Evolutionary conservation across 2,888 invertebrate species (phyloP).

Genomic region (Cataglyphis albicans): DNA sequence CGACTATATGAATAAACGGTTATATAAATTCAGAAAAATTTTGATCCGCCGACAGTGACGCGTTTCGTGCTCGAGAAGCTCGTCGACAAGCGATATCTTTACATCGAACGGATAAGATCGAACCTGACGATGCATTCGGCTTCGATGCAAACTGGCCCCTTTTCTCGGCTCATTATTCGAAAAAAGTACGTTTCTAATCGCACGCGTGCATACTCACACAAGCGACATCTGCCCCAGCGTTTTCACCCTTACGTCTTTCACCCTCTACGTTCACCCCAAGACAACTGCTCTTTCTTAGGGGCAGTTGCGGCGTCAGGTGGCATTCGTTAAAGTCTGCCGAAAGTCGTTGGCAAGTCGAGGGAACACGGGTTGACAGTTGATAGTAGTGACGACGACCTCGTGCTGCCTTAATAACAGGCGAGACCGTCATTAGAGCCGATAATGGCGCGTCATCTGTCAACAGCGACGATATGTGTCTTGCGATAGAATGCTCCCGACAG

Average conservation of each 20-base stretch:
- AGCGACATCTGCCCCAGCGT: constrained; percentile 75
- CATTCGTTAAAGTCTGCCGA: constrained; percentile 72
- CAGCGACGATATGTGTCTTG: constrained; percentile 13
- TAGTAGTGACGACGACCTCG: constrained; percentile 55
- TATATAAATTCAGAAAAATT: neutral
- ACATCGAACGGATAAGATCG: constrained; percentile 61
- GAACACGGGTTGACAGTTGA: constrained; percentile 73
- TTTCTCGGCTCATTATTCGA: constrained; percentile 57
- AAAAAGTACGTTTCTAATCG: constrained; percentile 77
- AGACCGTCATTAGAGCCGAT: constrained; percentile 55
- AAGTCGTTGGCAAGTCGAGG: constrained; percentile 66
- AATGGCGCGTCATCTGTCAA: constrained; percentile 48
- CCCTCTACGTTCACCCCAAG: constrained; percentile 72
- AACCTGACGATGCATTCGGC: constrained; percentile 40
- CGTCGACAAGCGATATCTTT: constrained; percentile 49
- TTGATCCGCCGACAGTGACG: neutral
- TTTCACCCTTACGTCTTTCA: constrained; percentile 71
- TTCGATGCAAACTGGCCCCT: constrained; percentile 38
- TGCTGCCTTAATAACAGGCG: constrained; percentile 32
- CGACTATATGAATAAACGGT: constrained; percentile 10
- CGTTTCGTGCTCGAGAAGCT: constrained; percentile 1
- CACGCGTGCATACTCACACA: neutral
- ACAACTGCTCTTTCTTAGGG: constrained; percentile 79
- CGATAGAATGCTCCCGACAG: neutral
- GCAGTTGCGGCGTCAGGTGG: constrained; percentile 85